Percentiles rank a stretch among this genome's conserved stretches.
phyloP scores from a whole-genome alignment of 2,113 vertebrate genomes.

The Salminus brasiliensis region DNA sequence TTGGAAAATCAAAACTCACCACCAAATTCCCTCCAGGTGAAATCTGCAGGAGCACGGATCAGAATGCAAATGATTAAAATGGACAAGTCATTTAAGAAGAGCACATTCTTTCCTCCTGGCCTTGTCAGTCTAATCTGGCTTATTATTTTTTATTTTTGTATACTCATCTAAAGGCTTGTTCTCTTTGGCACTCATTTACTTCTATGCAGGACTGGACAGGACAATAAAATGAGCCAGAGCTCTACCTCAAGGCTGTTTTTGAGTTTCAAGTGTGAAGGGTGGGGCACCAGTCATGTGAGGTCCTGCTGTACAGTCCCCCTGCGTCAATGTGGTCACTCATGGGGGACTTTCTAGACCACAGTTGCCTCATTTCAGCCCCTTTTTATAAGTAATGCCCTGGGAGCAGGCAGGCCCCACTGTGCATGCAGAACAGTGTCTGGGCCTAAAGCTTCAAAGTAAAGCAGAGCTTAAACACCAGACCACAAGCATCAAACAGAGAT shows the following conservation, averaged over 20 bases:
- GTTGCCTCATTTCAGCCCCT: not conserved
- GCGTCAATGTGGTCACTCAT: conserved; percentile 40
- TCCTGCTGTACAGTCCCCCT: conserved; percentile 1
- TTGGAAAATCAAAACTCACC: not conserved
- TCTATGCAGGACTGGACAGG: conserved; percentile 24
- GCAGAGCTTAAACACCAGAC: not conserved
- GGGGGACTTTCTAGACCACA: conserved; percentile 23
- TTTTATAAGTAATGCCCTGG: not conserved
- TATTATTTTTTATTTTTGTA: not conserved
- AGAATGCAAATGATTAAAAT: not conserved
- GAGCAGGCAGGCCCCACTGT: conserved; percentile 3
- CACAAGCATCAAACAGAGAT: not conserved
- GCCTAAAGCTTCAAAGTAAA: conserved; percentile 9
- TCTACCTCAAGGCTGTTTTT: not conserved
- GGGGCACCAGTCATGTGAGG: not conserved
- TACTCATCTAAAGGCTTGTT: not conserved
- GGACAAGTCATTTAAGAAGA: not conserved
- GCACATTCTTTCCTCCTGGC: not conserved
- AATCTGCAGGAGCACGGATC: too few species aligned
- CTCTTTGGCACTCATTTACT: not conserved
- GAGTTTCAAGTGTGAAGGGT: conserved; percentile 29
- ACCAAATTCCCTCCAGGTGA: not conserved
- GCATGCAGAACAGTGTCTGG: not conserved
- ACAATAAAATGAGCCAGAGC: not conserved
- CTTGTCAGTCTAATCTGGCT: not conserved